Percentiles rank a stretch among this genome's conserved stretches.
phyloP scores from a whole-genome alignment of 30 jellyfish, hydroid and myxozoan species.

The Turritopsis rubra region DNA sequence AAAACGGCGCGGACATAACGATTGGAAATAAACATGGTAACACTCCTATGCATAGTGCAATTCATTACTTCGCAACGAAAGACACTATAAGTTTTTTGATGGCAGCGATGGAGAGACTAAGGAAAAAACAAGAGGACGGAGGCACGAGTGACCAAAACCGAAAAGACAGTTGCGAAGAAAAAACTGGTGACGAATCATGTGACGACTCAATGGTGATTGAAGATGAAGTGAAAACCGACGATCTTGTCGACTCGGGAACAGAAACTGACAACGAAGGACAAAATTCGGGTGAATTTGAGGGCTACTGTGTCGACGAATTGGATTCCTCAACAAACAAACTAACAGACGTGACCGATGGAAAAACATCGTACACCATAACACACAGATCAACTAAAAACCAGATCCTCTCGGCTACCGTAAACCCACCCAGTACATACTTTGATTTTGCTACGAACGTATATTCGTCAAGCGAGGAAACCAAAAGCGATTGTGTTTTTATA shows the following conservation, averaged over 20 bases:
- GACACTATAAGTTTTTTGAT: not conserved
- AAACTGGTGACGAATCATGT: not conserved
- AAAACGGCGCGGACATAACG: conserved; percentile 34
- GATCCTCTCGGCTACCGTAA: not conserved
- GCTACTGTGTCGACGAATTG: not conserved
- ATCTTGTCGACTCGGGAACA: not conserved
- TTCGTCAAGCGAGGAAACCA: not conserved
- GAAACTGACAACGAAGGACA: not conserved
- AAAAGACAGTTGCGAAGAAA: not conserved
- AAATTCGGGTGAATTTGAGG: not conserved
- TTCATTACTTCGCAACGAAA: not conserved
- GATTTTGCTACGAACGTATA: not conserved
- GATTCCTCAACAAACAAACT: not conserved
- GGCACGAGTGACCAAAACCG: not conserved
- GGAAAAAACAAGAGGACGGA: not conserved
- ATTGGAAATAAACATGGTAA: conserved; percentile 2
- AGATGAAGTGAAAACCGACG: not conserved
- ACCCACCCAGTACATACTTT: not conserved
- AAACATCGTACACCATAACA: not conserved
- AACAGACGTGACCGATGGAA: not conserved
- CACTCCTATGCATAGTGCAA: conserved; percentile 14
- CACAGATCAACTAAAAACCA: not conserved
- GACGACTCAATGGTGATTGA: not conserved
- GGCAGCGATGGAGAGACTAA: not conserved
- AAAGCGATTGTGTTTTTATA: not conserved